Evolutionary conservation across 2,113 vertebrate genomes (phyloP).

Genomic region (Gadus chalcogrammus): DNA sequence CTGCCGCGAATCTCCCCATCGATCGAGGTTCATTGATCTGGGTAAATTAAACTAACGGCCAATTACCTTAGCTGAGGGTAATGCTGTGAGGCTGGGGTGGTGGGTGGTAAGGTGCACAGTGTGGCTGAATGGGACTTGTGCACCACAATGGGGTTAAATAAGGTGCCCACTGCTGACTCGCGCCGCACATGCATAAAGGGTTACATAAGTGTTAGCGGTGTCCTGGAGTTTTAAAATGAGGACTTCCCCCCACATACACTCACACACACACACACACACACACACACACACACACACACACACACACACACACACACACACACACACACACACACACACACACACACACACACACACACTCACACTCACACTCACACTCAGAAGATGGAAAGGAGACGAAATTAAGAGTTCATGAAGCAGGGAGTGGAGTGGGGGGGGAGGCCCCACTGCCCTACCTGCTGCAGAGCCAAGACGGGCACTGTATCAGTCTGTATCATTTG

Average conservation of each 20-base stretch:
- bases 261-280: background rate
- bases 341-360: background rate
- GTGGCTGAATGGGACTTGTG: slow-evolving; percentile 24
- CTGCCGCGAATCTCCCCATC: background rate
- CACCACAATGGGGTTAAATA: slow-evolving; percentile 41
- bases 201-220: slow-evolving; percentile 43
- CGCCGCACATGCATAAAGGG: slow-evolving; percentile 27
- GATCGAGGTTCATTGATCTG: background rate
- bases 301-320: background rate
- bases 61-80: background rate
- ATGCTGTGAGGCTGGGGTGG: slow-evolving; percentile 9
- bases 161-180: slow-evolving; percentile 13
- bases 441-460: slow-evolving; percentile 20
- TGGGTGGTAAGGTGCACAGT: slow-evolving; percentile 14
- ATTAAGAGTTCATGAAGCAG: no score
- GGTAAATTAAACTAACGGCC: background rate
- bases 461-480: slow-evolving; percentile 43
- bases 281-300: no score
- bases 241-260: no score
- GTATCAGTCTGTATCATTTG: slow-evolving; percentile 45
- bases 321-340: background rate
- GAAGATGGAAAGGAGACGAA: slow-evolving; percentile 1
- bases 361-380: no score
- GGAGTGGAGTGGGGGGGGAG: slow-evolving; percentile 15
- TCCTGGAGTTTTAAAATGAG: slow-evolving; percentile 29